Evolutionary conservation across 2,113 vertebrate genomes (phyloP), one percentile per base, ranked within the genome.

Genomic region (Probosciger aterrimus): DNA sequence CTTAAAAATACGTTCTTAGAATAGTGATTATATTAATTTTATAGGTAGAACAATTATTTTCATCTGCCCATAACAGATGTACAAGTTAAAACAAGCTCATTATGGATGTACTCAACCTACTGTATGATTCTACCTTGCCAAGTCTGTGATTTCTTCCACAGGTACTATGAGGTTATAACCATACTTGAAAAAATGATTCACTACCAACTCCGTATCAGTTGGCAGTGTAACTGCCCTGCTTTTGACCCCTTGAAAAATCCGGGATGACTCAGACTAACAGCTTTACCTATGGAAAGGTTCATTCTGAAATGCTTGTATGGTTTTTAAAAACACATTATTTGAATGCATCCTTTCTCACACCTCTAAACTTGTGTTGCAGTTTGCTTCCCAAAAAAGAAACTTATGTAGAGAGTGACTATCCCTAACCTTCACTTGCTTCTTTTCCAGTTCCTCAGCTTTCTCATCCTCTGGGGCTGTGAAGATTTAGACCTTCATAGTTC

Each of bases 361-460:
- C 41, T 82, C 28, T 60, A 24, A 90, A 39, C 20, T 60, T 64
- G 11, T 11, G 4, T 39, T 92, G 15, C 35, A 39, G 10, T 88
- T 84, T 78, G 9, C 74, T 76, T 90, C n/a, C 10, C 53, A 11
- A 65, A 82, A 81, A 43, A 24, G 4, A 59, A 68, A 47, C 12
- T 68, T 8, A 11, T 8, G 0, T 28, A 79, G 67, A 23, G 9
- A 60, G 7, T 55, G 20, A 16, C 22, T 68, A 8, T n/a, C 31
- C 5, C n/a, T 75, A 47, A 50, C 59, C 46, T 75, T 92, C 30
- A 28, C 12, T 75, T 68, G 49, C 3, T 6, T 43, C 67, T 91
- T 78, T 82, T 80, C 28, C 37, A 69, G 23, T 63, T 87, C 74
- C 80, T 75, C 57, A 68, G 22, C n/a, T 89, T 89, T 82, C 37